Evolutionary conservation across 2,113 vertebrate genomes (phyloP).

Genomic region (Archocentrus centrarchus): DNA sequence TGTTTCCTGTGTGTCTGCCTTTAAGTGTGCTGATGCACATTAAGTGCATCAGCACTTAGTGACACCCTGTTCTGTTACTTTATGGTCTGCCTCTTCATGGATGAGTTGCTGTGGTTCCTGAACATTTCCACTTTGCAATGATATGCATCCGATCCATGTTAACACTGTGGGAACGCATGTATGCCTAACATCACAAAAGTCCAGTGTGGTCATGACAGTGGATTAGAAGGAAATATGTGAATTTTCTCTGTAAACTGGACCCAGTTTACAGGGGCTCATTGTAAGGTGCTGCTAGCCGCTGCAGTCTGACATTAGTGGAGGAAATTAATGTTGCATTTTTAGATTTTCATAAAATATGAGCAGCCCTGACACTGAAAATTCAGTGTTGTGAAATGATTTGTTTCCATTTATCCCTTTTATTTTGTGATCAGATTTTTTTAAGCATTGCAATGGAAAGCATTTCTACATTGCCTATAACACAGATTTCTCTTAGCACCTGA

Average conservation of each 20-base stretch:
- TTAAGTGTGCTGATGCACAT: too few species aligned
- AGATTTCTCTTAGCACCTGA: conserved; percentile 25
- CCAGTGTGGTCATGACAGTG: background rate
- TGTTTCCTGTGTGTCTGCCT: too few species aligned
- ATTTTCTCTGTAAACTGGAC: background rate
- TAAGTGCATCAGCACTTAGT: background rate
- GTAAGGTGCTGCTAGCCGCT: background rate
- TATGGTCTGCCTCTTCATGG: background rate
- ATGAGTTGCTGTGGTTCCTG: background rate
- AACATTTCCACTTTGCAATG: background rate
- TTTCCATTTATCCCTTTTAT: background rate
- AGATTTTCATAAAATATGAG: background rate
- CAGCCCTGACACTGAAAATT: background rate
- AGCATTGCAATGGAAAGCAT: background rate
- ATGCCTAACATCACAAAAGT: background rate
- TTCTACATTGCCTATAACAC: background rate
- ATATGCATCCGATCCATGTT: background rate
- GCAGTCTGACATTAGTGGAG: background rate
- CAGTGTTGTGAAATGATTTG: background rate
- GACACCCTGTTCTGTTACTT: background rate
- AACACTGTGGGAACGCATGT: accelerated
- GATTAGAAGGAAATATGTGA: background rate
- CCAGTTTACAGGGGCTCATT: background rate
- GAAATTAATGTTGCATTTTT: background rate
- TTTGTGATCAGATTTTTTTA: background rate